These are phyloP conservation scores for Bellardia bayeri DNA, from an alignment of 2,888 invertebrate species.

Conservation along the genomic window DNA sequence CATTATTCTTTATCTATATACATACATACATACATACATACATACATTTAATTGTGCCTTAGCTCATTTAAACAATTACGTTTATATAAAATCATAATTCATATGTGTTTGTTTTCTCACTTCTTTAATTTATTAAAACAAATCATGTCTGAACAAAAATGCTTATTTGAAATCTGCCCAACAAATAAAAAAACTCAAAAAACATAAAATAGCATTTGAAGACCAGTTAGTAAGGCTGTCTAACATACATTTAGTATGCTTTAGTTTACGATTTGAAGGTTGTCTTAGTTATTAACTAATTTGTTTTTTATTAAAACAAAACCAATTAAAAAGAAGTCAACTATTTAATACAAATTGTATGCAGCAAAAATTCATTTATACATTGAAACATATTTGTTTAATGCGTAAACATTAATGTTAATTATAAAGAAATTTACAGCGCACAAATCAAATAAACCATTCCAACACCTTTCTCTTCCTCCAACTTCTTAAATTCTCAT, in stretches of 20 bases:
- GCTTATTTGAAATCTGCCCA: not conserved
- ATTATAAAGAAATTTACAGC: constrained; percentile 50
- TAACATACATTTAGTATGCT: constrained; percentile 15
- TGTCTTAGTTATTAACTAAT: constrained; percentile 40
- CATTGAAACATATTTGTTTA: not conserved
- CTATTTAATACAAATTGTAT: not conserved
- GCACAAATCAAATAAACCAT: constrained; percentile 8
- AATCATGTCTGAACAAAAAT: not conserved
- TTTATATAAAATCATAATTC: not conserved
- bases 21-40: not conserved
- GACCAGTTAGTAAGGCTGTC: constrained; percentile 32
- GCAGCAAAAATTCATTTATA: not conserved
- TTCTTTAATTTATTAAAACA: not conserved
- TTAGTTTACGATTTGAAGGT: constrained; percentile 26
- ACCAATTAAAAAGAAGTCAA: constrained; percentile 2
- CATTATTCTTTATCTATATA: not conserved
- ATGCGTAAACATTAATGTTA: constrained; percentile 33
- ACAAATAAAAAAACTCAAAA: not conserved
- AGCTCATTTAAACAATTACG: not conserved
- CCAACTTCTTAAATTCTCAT: not conserved
- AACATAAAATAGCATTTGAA: constrained; percentile 5
- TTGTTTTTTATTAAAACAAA: not conserved
- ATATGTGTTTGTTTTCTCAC: too few relatives aligned
- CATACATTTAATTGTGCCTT: not conserved
- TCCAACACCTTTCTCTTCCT: not conserved